These are phyloP conservation scores for Ateles fusciceps DNA, from an alignment of 2,797 vertebrate genomes.

Conservation along the genomic window DNA sequence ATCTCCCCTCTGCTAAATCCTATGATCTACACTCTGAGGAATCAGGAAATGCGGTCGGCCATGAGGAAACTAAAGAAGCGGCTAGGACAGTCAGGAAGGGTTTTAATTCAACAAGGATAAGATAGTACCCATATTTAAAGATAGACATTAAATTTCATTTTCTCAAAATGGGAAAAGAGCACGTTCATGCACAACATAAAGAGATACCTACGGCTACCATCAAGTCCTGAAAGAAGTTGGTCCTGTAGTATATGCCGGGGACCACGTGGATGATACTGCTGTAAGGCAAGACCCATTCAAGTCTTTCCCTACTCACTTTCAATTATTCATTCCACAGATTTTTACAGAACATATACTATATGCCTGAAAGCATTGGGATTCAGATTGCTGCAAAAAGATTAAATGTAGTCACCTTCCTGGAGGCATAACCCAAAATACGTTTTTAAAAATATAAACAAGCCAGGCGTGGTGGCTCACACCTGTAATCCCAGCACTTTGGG, in stretches of 20 bases:
- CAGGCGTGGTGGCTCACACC: no score
- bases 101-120: neutral
- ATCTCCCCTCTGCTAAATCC: conserved; percentile 73
- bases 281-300: neutral
- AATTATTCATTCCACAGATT: neutral
- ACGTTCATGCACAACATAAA: neutral
- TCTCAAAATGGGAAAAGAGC: neutral
- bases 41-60: conserved; percentile 70
- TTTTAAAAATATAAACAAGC: neutral
- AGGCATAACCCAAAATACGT: neutral
- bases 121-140: neutral
- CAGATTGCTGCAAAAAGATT: neutral
- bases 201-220: neutral
- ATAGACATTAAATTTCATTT: neutral
- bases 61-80: conserved; percentile 48
- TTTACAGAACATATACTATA: neutral
- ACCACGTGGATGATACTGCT: neutral
- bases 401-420: neutral
- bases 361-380: neutral
- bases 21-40: conserved; percentile 71
- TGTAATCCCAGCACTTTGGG: no score
- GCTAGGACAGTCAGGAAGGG: neutral
- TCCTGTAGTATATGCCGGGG: no score
- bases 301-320: neutral
- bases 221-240: neutral